Conservation (phyloP, 2,888 invertebrate genomes). For the Congeria kusceri region DNA sequence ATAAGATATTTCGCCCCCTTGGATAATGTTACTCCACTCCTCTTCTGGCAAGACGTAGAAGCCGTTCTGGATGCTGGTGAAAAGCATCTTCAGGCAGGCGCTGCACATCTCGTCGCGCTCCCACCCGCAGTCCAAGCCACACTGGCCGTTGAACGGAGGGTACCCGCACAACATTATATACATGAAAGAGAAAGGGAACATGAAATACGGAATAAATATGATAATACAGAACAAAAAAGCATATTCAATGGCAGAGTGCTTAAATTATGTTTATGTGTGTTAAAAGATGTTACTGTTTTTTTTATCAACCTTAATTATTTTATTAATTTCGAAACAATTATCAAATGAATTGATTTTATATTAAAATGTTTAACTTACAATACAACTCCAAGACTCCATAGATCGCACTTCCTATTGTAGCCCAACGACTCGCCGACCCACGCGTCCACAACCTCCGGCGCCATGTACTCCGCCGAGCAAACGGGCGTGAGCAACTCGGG, state of each 20-base stretch:
- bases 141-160: constrained; percentile 98
- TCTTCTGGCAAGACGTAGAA: constrained; percentile 91
- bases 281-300: no score
- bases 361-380: no score
- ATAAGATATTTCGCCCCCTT: constrained; percentile 97
- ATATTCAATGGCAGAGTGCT: no score
- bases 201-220: no score
- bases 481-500: constrained; percentile 97
- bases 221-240: no score
- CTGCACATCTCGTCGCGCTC: constrained; percentile 97
- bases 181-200: constrained; percentile 86
- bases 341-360: no score
- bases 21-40: constrained; percentile 96
- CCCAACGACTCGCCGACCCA: constrained; percentile 96
- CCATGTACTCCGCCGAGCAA: constrained; percentile 88
- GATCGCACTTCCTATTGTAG: constrained; percentile 95
- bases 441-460: constrained; percentile 92
- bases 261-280: no score
- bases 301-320: no score
- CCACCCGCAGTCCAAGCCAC: constrained; percentile 97
- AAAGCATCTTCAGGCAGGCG: constrained; percentile 92
- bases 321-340: no score
- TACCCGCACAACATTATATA: constrained; percentile 98
- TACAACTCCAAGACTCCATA: constrained; percentile 99
- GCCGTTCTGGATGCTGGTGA: constrained; percentile 94